These are phyloP conservation scores for Sebastes taczanowskii DNA, from an alignment of 2,797 vertebrate genomes.

Conservation along the genomic window DNA sequence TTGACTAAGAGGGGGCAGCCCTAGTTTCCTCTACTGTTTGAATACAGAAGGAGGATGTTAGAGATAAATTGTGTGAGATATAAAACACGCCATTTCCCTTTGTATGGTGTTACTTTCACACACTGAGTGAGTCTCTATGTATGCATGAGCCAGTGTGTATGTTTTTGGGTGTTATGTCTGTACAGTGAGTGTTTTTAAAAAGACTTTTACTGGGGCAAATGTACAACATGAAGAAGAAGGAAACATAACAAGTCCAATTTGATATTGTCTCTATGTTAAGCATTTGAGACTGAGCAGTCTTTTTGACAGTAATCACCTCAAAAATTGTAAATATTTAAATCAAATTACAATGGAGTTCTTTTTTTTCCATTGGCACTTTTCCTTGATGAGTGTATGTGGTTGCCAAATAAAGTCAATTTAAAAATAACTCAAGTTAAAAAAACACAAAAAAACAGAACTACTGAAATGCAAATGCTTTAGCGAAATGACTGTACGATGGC, in stretches of 20 bases:
- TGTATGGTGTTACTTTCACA: conserved; percentile 37
- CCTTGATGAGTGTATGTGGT: conserved; percentile 57
- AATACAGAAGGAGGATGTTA: conserved; percentile 22
- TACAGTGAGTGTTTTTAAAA: conserved; percentile 58
- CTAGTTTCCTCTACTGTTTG: conserved; percentile 24
- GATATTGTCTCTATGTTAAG: conserved; percentile 1
- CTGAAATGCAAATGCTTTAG: conserved; percentile 69
- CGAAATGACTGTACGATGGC: conserved; percentile 69
- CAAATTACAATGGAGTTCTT: not conserved
- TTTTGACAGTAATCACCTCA: conserved; percentile 16
- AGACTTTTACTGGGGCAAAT: conserved; percentile 53
- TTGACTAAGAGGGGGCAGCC: not conserved
- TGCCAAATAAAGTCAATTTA: conserved; percentile 72
- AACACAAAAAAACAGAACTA: not conserved
- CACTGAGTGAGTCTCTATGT: conserved; percentile 63
- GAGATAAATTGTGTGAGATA: conserved; percentile 2
- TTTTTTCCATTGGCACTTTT: conserved; percentile 27
- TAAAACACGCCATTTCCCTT: conserved; percentile 29
- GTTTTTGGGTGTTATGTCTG: conserved; percentile 51
- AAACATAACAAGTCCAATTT: conserved; percentile 24
- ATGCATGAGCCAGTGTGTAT: conserved; percentile 74
- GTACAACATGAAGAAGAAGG: conserved; percentile 47
- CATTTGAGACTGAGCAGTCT: conserved; percentile 21
- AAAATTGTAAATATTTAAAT: conserved; percentile 37
- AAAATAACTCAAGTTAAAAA: conserved; percentile 64